These are phyloP conservation scores for Urechis unicinctus DNA, from an alignment of 2,888 invertebrate genomes.

Conservation along the genomic window DNA sequence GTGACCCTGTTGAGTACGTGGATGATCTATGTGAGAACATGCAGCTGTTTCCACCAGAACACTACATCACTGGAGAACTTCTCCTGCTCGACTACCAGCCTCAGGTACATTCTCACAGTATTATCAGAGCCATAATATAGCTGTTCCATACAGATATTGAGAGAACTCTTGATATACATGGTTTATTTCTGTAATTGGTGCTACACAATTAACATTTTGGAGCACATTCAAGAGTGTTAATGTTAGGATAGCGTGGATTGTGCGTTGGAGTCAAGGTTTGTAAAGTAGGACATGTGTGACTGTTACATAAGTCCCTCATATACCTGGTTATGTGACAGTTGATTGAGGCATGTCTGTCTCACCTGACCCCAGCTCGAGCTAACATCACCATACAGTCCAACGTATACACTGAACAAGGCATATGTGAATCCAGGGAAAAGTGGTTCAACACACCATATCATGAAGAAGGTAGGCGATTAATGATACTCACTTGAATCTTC, in stretches of 20 bases:
- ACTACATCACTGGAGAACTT: constrained; percentile 71
- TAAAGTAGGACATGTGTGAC: too few relatives aligned
- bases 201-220: too few relatives aligned
- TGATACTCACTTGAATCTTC: constrained; percentile 3
- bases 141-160: too few relatives aligned
- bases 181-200: too few relatives aligned
- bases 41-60: constrained; percentile 71
- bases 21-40: constrained; percentile 70
- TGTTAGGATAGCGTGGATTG: too few relatives aligned
- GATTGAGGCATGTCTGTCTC: constrained; percentile 59
- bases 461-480: constrained; percentile 54
- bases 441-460: constrained; percentile 81
- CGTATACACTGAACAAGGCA: constrained; percentile 53
- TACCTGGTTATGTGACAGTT: constrained; percentile 49
- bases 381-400: constrained; percentile 68
- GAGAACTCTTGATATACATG: too few relatives aligned
- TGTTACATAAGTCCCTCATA: not conserved
- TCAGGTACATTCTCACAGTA: not conserved
- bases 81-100: constrained; percentile 69
- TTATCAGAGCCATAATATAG: too few relatives aligned
- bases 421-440: constrained; percentile 64
- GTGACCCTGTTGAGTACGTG: constrained; percentile 66
- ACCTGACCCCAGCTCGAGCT: constrained; percentile 62
- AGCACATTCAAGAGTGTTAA: too few relatives aligned
- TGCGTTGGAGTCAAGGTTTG: too few relatives aligned